phyloP scores from a whole-genome alignment of 2,888 invertebrate species.

The Noctua pronuba region DNA sequence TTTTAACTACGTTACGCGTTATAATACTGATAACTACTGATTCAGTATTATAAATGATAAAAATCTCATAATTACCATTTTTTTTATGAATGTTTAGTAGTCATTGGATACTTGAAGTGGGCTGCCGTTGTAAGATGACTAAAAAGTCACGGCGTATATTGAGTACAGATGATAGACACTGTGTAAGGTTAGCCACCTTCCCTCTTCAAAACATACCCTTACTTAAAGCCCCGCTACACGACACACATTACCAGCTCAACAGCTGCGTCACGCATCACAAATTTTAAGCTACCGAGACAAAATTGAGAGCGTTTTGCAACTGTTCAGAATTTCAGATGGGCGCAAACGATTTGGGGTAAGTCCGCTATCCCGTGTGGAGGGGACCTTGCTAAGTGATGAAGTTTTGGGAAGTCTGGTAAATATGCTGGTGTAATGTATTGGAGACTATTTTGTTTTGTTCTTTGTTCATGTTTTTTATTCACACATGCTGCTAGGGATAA shows the following conservation, averaged over 20 bases:
- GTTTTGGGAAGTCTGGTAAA: constrained; percentile 11
- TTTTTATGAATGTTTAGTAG: no score
- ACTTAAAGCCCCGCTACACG: neutral
- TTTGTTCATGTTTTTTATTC: neutral
- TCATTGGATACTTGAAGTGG: no score
- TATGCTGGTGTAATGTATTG: constrained; percentile 36
- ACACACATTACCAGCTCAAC: neutral
- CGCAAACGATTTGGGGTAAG: constrained; percentile 16
- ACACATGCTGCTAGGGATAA: neutral
- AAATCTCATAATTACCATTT: no score
- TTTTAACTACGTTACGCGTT: no score
- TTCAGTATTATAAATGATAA: no score
- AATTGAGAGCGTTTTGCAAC: constrained; percentile 18
- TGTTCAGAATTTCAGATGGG: constrained; percentile 41
- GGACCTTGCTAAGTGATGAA: constrained; percentile 24
- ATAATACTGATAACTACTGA: no score
- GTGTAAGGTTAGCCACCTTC: neutral
- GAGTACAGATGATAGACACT: neutral
- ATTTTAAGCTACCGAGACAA: constrained; percentile 13
- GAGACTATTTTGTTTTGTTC: constrained; percentile 22
- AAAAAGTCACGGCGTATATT: no score
- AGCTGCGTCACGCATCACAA: constrained; percentile 31
- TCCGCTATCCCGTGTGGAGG: neutral
- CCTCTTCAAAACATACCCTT: neutral
- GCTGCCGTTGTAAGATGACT: no score